phyloP scores from a whole-genome alignment of 2,888 invertebrate species.

The Nomada flava region DNA sequence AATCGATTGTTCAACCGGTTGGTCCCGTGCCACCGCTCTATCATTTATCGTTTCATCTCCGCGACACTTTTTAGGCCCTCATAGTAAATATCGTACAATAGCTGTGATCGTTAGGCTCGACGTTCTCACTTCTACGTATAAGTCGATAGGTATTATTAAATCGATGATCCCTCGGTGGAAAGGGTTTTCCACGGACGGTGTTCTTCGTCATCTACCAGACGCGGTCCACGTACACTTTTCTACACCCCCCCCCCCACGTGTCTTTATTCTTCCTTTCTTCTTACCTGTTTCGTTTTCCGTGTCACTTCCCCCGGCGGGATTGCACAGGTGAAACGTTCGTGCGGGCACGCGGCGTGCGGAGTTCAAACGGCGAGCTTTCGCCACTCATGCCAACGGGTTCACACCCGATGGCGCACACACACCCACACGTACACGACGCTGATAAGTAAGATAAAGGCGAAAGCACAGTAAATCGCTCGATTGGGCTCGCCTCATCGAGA shows the following conservation, averaged over 20 bases:
- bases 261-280: not conserved
- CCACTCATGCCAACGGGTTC: no score
- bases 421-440: slow-evolving; percentile 34
- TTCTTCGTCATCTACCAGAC: slow-evolving; percentile 11
- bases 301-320: not conserved
- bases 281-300: not conserved
- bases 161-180: slow-evolving; percentile 51
- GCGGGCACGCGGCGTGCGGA: slow-evolving; percentile 7
- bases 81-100: slow-evolving; percentile 78
- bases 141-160: slow-evolving; percentile 60
- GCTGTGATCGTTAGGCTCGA: slow-evolving; percentile 81
- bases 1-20: slow-evolving; percentile 39
- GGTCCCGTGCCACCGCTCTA: slow-evolving; percentile 1
- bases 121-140: slow-evolving; percentile 73
- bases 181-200: slow-evolving; percentile 15
- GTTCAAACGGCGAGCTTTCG: not conserved
- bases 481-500: slow-evolving; percentile 58
- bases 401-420: no score
- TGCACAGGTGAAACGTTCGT: not conserved
- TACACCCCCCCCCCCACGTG: not conserved
- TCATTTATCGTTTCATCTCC: slow-evolving; percentile 53
- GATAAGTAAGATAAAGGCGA: slow-evolving; percentile 66
- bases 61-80: slow-evolving; percentile 51
- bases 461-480: slow-evolving; percentile 18
- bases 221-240: slow-evolving; percentile 5